Evolutionary conservation across 2,888 invertebrate species (phyloP).

Genomic region (Thyatira batis): DNA sequence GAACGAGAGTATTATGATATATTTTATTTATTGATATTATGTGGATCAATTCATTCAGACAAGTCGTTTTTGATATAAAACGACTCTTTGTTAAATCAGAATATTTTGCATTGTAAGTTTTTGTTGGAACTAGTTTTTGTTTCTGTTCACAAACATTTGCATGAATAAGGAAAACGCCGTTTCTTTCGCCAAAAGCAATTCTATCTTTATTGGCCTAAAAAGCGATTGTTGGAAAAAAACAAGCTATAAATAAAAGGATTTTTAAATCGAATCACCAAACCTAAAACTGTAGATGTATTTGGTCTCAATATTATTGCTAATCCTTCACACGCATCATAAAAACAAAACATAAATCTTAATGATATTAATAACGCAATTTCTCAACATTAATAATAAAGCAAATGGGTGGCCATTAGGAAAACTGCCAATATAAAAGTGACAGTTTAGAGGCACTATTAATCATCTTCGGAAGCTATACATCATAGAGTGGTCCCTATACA

Average conservation of each 20-base stretch:
- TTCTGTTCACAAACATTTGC: background rate
- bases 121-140: background rate
- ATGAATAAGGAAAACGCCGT: background rate
- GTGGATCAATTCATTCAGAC: background rate
- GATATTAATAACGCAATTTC: background rate
- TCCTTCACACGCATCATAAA: background rate
- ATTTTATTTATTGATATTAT: background rate
- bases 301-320: background rate
- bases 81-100: background rate
- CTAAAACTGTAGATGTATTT: background rate
- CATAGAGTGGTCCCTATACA: slow-evolving; percentile 6
- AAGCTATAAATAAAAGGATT: no score
- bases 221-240: background rate
- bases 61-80: background rate
- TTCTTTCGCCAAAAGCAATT: background rate
- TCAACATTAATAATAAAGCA: background rate
- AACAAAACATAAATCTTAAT: background rate
- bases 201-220: background rate
- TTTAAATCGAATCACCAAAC: background rate
- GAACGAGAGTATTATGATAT: background rate
- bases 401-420: slow-evolving; percentile 5
- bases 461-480: slow-evolving; percentile 22
- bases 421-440: slow-evolving; percentile 25
- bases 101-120: background rate
- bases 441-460: slow-evolving; percentile 28